Evolutionary conservation across 2,888 invertebrate species (phyloP).

Genomic region (Leucophenga montana): DNA sequence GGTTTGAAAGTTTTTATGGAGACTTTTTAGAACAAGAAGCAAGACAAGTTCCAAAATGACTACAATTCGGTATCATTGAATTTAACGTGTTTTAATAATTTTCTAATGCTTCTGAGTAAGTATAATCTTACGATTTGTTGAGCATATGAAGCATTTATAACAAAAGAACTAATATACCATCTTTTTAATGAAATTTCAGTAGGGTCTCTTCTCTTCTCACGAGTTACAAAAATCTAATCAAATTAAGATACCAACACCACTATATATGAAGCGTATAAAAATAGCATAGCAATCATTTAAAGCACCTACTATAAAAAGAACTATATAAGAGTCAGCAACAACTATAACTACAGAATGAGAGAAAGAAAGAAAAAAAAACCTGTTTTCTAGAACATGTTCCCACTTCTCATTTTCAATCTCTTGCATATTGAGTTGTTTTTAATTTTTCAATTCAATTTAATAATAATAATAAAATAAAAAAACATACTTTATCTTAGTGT

Average conservation of each 20-base stretch:
- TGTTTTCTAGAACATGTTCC: slow-evolving; percentile 61
- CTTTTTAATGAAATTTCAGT: no score
- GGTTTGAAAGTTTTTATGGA: no score
- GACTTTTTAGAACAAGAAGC: no score
- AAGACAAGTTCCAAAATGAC: no score
- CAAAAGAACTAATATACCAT: no score
- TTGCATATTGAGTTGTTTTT: slow-evolving; percentile 33
- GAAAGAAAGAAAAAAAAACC: slow-evolving; percentile 51
- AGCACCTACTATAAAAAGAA: slow-evolving; percentile 1
- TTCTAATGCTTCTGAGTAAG: no score
- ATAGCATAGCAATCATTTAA: no score
- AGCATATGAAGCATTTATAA: no score
- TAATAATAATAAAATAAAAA: background rate
- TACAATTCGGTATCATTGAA: no score
- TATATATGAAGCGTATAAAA: slow-evolving; percentile 19
- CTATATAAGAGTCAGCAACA: slow-evolving; percentile 46
- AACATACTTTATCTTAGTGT: slow-evolving; percentile 9
- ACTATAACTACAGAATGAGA: slow-evolving; percentile 9
- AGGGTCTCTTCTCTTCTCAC: no score
- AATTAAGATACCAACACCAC: slow-evolving; percentile 36
- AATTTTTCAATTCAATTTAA: background rate
- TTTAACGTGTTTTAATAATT: no score
- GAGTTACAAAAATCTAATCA: background rate
- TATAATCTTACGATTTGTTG: no score
- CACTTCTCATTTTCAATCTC: background rate